These are phyloP conservation scores for Agonopterix alstromeriana DNA, from an alignment of 2,888 invertebrate genomes.

Conservation along the genomic window DNA sequence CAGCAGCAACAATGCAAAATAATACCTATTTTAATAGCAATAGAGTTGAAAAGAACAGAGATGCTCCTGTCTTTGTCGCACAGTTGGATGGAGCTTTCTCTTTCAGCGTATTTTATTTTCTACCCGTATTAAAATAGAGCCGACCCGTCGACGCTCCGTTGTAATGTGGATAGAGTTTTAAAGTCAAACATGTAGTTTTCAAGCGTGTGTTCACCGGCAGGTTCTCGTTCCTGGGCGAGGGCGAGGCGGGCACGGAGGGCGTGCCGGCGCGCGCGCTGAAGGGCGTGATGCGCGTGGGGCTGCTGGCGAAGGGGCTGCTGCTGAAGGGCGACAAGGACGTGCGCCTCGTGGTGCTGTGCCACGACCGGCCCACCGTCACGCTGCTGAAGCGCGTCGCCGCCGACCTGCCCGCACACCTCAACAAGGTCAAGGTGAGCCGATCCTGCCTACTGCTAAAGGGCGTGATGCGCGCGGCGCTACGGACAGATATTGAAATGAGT, in stretches of 20 bases:
- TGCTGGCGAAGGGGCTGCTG: conserved; percentile 84
- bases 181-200: no score
- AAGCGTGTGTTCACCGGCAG: conserved; percentile 27
- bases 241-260: conserved; percentile 48
- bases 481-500: no score
- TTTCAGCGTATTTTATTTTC: no score
- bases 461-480: no score
- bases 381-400: conserved; percentile 92
- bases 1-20: no score
- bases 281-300: conserved; percentile 98
- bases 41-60: no score
- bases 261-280: conserved; percentile 83
- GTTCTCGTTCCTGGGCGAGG: conserved; percentile 62
- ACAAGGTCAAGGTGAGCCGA: conserved; percentile 63
- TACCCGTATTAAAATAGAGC: no score
- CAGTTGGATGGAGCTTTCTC: no score
- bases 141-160: no score
- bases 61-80: no score
- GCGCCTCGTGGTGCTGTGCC: conserved; percentile 95
- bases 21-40: no score
- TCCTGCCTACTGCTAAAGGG: background rate
- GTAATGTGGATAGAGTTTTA: no score
- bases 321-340: conserved; percentile 93
- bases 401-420: conserved; percentile 88
- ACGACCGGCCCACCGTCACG: conserved; percentile 93